Conservation (phyloP, 1,140 invertebrate genomes). For the Cyphomyrmex costatus region DNA sequence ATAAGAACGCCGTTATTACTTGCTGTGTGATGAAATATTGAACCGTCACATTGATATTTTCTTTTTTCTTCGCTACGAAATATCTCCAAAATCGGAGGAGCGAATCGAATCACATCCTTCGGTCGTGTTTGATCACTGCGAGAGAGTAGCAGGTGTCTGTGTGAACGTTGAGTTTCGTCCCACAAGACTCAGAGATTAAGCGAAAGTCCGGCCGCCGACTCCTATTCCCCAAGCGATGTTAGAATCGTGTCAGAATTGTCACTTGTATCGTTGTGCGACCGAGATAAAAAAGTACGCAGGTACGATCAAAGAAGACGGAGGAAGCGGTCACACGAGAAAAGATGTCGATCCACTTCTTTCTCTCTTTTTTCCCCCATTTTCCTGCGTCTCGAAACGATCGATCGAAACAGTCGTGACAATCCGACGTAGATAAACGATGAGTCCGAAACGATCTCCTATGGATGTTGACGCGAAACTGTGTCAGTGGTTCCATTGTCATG, state of each 20-base stretch:
- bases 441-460: slow-evolving; percentile 23
- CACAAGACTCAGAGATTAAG: slow-evolving; percentile 16
- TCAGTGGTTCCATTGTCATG: slow-evolving; percentile 74
- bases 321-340: not conserved
- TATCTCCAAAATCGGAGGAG: not conserved
- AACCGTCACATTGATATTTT: not conserved
- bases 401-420: slow-evolving; percentile 6
- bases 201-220: slow-evolving; percentile 1
- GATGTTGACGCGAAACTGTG: slow-evolving; percentile 61
- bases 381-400: not conserved
- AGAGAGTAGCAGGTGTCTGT: slow-evolving; percentile 39
- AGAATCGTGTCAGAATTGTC: slow-evolving; percentile 37
- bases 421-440: slow-evolving; percentile 42
- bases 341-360: not conserved
- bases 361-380: not conserved
- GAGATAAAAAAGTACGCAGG: slow-evolving; percentile 44
- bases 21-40: not conserved
- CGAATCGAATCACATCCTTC: slow-evolving; percentile 31
- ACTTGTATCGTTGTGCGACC: not conserved
- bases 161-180: slow-evolving; percentile 24
- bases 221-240: slow-evolving; percentile 7
- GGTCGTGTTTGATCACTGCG: slow-evolving; percentile 6
- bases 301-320: not conserved
- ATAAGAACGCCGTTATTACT: slow-evolving; percentile 26
- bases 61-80: not conserved